Percentiles rank a stretch among this genome's conserved stretches.
Conservation (phyloP, 2,113 vertebrate species). For the Phalacrocorax brasilianus region DNA sequence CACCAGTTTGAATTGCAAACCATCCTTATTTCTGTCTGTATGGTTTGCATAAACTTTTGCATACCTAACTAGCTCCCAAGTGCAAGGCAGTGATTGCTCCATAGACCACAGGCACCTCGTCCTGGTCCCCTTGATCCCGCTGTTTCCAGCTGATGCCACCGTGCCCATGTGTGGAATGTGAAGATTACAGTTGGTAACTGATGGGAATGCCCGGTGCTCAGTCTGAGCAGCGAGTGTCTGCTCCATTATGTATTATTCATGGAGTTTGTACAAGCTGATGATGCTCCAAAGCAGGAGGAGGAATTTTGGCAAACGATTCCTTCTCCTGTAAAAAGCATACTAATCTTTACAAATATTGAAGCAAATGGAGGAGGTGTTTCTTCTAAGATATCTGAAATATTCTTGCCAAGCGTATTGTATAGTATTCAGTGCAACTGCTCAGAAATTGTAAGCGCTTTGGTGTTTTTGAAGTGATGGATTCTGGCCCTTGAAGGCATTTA, state of each 20-base stretch:
- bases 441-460: not conserved
- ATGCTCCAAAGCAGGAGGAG: not conserved
- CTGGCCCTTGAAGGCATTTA: not conserved
- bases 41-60: not conserved
- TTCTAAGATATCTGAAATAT: not conserved
- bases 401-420: not conserved
- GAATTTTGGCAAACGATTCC: not conserved
- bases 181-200: not conserved
- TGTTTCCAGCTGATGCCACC: not conserved
- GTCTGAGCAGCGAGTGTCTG: not conserved
- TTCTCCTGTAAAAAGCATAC: not conserved
- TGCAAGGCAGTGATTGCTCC: not conserved
- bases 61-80: not conserved
- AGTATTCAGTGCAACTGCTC: not conserved
- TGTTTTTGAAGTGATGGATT: not conserved
- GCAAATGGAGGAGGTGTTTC: not conserved
- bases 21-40: not conserved
- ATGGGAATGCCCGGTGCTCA: fast-evolving
- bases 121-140: fast-evolving
- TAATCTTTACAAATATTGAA: not conserved
- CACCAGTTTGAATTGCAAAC: not conserved
- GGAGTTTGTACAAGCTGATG: not conserved
- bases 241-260: not conserved
- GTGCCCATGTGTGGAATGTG: fast-evolving
- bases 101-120: fast-evolving